phyloP scores from a whole-genome alignment of 2,113 vertebrate species.

The Cavia aperea region DNA sequence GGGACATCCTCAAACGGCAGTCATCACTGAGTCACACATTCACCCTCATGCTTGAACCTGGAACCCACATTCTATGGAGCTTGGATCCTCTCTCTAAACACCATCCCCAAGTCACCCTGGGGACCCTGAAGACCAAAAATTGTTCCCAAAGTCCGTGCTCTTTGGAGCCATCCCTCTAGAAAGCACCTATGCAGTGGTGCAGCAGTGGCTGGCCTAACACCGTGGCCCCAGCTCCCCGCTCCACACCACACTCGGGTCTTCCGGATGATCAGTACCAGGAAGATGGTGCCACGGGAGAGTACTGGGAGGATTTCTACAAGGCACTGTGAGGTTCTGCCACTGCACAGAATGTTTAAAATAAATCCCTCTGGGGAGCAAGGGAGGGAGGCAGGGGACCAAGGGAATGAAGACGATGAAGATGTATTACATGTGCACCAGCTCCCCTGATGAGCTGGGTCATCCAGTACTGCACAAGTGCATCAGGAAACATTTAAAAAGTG shows the following conservation, averaged over 20 bases:
- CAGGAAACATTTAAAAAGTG: neutral
- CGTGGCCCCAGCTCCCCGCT: neutral
- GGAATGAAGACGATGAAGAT: neutral
- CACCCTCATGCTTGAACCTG: neutral
- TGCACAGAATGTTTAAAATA: neutral
- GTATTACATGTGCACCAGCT: neutral
- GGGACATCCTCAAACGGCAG: neutral
- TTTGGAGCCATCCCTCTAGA: neutral
- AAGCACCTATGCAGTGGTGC: neutral
- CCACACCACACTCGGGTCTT: neutral
- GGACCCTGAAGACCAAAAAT: neutral
- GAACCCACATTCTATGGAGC: neutral
- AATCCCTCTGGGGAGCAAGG: neutral
- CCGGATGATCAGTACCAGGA: neutral
- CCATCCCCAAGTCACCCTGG: neutral
- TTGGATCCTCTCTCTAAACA: neutral
- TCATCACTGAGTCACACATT: neutral
- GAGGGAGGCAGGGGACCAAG: neutral
- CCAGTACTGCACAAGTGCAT: neutral
- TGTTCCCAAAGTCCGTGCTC: neutral
- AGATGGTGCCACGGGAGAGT: neutral
- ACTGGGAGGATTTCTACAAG: neutral
- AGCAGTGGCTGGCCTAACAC: neutral
- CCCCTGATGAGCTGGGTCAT: neutral
- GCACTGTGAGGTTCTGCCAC: neutral